These are phyloP conservation scores for Pollicipes pollicipes DNA, from an alignment of 1,140 invertebrate species.

Conservation along the genomic window DNA sequence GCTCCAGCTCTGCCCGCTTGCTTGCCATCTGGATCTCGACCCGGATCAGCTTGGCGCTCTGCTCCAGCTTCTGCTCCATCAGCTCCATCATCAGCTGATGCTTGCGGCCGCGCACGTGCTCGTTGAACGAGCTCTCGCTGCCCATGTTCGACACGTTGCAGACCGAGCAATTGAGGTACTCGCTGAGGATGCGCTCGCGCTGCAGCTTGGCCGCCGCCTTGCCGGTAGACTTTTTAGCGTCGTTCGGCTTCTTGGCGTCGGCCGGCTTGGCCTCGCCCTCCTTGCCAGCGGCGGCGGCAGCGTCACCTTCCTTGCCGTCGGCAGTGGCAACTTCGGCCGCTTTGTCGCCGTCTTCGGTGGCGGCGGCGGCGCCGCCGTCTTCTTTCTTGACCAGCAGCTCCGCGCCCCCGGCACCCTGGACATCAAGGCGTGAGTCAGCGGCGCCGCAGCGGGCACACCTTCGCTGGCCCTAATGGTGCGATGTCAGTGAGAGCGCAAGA, in stretches of 20 bases:
- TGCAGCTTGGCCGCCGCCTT: not conserved
- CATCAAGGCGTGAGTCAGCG: too few species aligned
- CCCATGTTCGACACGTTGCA: not conserved
- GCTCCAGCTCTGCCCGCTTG: not conserved
- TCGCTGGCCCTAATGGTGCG: too few species aligned
- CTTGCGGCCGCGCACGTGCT: not conserved
- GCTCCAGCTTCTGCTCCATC: not conserved
- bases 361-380: too few species aligned
- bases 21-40: not conserved
- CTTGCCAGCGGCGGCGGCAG: too few species aligned
- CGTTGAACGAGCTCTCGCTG: not conserved
- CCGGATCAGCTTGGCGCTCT: not conserved
- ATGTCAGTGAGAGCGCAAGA: too few species aligned
- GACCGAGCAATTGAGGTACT: not conserved
- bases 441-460: too few species aligned
- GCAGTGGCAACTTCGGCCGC: too few species aligned
- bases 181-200: not conserved
- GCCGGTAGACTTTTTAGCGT: not conserved
- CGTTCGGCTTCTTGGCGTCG: too few species aligned
- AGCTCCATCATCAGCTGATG: constrained; percentile 5
- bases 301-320: not conserved
- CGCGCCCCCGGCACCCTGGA: not conserved
- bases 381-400: not conserved
- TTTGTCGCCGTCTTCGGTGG: not conserved
- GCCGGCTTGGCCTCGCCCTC: too few species aligned